phyloP scores from a whole-genome alignment of 1,140 invertebrate species.

The Globodera ellingtonae region DNA sequence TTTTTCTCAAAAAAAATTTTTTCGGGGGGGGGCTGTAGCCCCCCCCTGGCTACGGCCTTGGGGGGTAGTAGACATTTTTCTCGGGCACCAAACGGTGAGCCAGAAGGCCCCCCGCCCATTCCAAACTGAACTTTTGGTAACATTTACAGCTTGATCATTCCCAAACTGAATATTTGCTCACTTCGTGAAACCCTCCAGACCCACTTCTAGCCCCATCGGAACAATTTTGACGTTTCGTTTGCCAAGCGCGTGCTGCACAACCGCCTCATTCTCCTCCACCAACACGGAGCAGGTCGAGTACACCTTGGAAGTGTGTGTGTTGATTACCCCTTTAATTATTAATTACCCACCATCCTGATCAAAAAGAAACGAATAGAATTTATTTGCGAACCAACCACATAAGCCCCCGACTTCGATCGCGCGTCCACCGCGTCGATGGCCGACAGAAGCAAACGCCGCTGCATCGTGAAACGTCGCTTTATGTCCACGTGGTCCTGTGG shows the following conservation, averaged over 20 bases:
- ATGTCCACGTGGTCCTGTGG: conserved; percentile 75
- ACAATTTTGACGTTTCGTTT: conserved; percentile 89
- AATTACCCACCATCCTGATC: too few relatives aligned
- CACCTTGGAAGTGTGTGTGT: not conserved
- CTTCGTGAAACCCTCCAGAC: conserved; percentile 88
- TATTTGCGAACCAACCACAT: conserved; percentile 84
- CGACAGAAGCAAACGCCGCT: conserved; percentile 86
- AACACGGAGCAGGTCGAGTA: conserved; percentile 86
- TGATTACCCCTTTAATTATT: too few relatives aligned
- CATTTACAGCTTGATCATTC: too few relatives aligned
- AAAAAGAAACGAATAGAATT: too few relatives aligned
- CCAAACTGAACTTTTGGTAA: too few relatives aligned
- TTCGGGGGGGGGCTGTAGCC: too few relatives aligned
- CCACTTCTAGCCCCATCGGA: conserved; percentile 89
- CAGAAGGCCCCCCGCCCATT: too few relatives aligned
- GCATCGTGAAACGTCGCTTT: conserved; percentile 81
- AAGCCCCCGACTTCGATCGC: conserved; percentile 85
- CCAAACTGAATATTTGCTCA: conserved; percentile 65
- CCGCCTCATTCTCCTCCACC: conserved; percentile 97
- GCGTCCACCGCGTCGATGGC: conserved; percentile 95
- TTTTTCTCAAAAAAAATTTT: too few relatives aligned
- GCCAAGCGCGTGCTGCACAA: conserved; percentile 92
- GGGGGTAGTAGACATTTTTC: too few relatives aligned
- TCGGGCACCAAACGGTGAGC: too few relatives aligned
- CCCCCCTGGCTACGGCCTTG: too few relatives aligned